Conservation (phyloP, 2,888 invertebrate genomes). For the Lampropteryx suffumata region DNA sequence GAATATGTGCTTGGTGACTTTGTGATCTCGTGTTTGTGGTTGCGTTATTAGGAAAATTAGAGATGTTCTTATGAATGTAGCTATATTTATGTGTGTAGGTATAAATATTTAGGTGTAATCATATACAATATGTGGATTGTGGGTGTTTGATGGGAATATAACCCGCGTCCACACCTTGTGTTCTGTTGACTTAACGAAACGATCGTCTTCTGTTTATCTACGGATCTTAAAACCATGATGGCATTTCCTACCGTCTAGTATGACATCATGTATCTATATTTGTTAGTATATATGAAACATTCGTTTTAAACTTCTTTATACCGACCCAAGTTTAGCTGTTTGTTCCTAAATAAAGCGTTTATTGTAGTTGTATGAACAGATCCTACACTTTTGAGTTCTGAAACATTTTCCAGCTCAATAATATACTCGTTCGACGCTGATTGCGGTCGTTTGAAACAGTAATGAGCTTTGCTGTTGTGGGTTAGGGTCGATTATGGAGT, state of each 20-base stretch:
- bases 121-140: too few relatives aligned
- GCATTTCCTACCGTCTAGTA: too few relatives aligned
- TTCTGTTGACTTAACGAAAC: too few relatives aligned
- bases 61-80: constrained; percentile 7
- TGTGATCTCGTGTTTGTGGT: constrained; percentile 17
- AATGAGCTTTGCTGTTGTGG: constrained; percentile 34
- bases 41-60: constrained; percentile 27
- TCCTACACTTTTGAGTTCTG: constrained; percentile 63
- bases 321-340: not conserved
- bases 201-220: too few relatives aligned
- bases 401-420: constrained; percentile 68
- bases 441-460: constrained; percentile 40
- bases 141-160: too few relatives aligned
- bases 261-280: too few relatives aligned
- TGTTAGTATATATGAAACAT: too few relatives aligned
- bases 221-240: too few relatives aligned
- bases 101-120: too few relatives aligned
- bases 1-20: constrained; percentile 31
- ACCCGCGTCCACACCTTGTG: too few relatives aligned
- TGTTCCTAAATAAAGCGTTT: constrained; percentile 1
- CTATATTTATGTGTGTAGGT: too few relatives aligned
- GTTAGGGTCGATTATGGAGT: constrained; percentile 42
- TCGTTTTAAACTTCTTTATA: too few relatives aligned
- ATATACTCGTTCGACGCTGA: constrained; percentile 56
- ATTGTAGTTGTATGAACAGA: constrained; percentile 34